A percentile compares a stretch with the other conserved stretches of the same genome.
phyloP scores from a whole-genome alignment of 2,113 vertebrate genomes.

The Acrocephalus kingi region DNA sequence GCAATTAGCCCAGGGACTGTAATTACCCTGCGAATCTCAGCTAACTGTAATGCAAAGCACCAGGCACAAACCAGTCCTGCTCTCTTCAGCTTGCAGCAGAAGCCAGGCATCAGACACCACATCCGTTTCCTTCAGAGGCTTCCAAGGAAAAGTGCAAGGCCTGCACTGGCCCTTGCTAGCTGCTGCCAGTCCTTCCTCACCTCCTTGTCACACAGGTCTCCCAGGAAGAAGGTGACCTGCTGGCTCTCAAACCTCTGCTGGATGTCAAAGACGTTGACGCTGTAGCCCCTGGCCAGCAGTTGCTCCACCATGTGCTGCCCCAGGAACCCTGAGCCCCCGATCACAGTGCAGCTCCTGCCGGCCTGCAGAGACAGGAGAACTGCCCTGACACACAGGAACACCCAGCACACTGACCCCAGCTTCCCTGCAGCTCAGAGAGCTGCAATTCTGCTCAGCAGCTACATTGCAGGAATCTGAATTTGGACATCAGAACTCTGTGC shows the following conservation, averaged over 20 bases:
- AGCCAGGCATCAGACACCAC: neutral
- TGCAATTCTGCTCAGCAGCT: neutral
- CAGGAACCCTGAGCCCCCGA: slow-evolving; percentile 92
- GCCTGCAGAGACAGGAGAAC: slow-evolving; percentile 68
- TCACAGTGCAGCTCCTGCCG: slow-evolving; percentile 84
- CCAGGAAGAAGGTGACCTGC: slow-evolving; percentile 84
- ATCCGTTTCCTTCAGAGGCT: neutral
- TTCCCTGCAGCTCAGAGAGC: rapidly evolving
- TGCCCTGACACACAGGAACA: neutral
- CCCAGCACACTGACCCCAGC: neutral
- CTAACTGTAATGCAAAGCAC: neutral
- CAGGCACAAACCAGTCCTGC: neutral
- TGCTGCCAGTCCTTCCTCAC: slow-evolving; percentile 51
- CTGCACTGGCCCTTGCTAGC: rapidly evolving
- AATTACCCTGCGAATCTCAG: neutral
- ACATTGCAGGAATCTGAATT: neutral
- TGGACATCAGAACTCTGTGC: rapidly evolving
- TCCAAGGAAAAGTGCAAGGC: neutral
- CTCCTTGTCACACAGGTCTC: slow-evolving; percentile 90
- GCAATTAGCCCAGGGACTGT: neutral
- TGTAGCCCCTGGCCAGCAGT: slow-evolving; percentile 84
- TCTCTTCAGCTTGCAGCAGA: neutral
- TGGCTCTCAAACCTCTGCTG: slow-evolving; percentile 80
- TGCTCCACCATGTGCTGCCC: slow-evolving; percentile 92
- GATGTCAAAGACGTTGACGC: slow-evolving; percentile 91